Evolutionary conservation across 1,140 invertebrate species (phyloP), one percentile per base, ranked within the genome.

Genomic region (Maconellicoccus hirsutus): DNA sequence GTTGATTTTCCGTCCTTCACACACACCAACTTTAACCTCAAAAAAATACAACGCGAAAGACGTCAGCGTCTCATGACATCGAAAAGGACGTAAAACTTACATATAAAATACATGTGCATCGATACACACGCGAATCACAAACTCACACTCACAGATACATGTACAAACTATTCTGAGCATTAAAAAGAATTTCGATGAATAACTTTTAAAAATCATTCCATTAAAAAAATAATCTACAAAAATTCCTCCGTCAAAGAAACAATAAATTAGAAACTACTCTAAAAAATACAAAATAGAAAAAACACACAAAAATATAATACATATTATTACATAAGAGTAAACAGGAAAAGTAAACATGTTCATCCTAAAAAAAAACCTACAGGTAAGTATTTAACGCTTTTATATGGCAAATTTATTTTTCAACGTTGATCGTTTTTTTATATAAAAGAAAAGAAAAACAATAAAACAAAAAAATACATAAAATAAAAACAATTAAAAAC

Each of bases 281-380:
- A 66, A 66, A 66, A 25, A 66, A 23, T 66, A 66, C 61, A 25
- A 25, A 66, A 66, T 25, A 23, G 61, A 66, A 66, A 66, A 66
- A 66, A 66, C 21, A 66, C 61, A 66, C 61, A 66, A 10, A 66
- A 66, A 66, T 25, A 25, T 66, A 66, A 66, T 66, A 66, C 61
- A 66, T 66, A 66, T 66, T 66, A 66, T 66, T 66, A 66, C 61
- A 66, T 23, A 25, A 66, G 25, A 66, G 25, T 25, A 66, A 26
- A 66, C 21, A 66, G 21, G 25, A 66, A 25, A 25, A 66, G 16
- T 66, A 23, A 66, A 66, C 61, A 23, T 25, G 22, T 66, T 66
- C 25, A 66, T 23, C 25, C 25, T 52, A 52, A 52, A 52, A 52
- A 52, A 33, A 33, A 33, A 33, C 29, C 29, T 16, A 6, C 14